Base-by-base conservation (phyloP, 2,888 invertebrate genomes). In the Girardia tigrina region DNA sequence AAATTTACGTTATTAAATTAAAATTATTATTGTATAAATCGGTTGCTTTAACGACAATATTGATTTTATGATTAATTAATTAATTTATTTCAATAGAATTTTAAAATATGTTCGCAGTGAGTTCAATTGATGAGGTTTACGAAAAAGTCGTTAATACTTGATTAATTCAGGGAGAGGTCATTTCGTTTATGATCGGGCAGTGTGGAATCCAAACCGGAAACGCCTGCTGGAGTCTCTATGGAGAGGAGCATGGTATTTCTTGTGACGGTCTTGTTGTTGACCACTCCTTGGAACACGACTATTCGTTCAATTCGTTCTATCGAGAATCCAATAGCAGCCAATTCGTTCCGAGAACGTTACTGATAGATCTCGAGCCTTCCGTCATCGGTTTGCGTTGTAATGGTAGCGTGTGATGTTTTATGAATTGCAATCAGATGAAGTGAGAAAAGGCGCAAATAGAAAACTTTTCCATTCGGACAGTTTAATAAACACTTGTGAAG, bases 11-110 rank as follows among this genome's bases (percentile, higher is more conserved):
- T n/a, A n/a, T n/a, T n/a, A n/a, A n/a, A n/a, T n/a, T n/a, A n/a
- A n/a, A n/a, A n/a, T n/a, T n/a, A n/a, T n/a, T n/a, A n/a, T n/a
- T n/a, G n/a, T n/a, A n/a, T n/a, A n/a, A n/a, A n/a, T n/a, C n/a
- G n/a, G n/a, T n/a, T n/a, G n/a, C 56, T n/a, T 56, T 56, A 56
- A 56, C 56, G 23, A n/a, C 56, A 56, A 56, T n/a, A 56, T 56
- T 16, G n/a, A 56, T 56, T 56, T 36, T 8, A 36, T 36, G 16
- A 12, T 36, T 12, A 36, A 36, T 16, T 36, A 36, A 36, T 12
- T 16, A 36, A 16, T 12, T 16, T 12, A 36, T 36, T 36, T 36
- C 8, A 8, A 36, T 8, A 8, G 8, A 16, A 36, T 12, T 36
- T 36, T 12, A 8, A 36, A 36, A 36, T 36, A 36, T 36, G 36